Conservation (phyloP, 2,888 invertebrate species). For the Xestia sexstrigata region DNA sequence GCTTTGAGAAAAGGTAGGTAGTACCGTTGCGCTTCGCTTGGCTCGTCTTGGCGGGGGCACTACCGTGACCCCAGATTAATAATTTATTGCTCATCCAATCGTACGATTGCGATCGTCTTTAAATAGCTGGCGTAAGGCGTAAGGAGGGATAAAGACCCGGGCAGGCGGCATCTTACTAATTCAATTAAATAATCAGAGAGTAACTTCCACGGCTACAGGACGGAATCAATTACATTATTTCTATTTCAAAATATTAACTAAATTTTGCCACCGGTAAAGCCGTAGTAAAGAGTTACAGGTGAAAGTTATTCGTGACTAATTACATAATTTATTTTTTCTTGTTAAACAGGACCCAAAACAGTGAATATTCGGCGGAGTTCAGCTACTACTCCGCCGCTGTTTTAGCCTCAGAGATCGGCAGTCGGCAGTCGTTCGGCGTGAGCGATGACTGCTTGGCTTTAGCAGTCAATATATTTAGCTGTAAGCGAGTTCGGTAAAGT, state of each 20-base stretch:
- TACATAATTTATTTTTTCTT: not conserved
- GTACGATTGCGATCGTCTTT: not conserved
- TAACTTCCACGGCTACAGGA: constrained; percentile 3
- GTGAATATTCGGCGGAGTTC: not conserved
- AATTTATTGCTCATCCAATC: not conserved
- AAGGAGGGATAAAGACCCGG: not conserved
- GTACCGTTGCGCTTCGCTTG: too few relatives aligned
- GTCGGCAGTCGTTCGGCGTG: too few relatives aligned
- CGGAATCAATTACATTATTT: constrained; percentile 17
- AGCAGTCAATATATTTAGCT: constrained; percentile 3
- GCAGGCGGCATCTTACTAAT: constrained; percentile 3
- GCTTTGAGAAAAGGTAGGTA: too few relatives aligned
- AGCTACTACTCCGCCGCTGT: not conserved
- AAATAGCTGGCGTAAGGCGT: not conserved
- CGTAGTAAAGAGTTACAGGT: not conserved
- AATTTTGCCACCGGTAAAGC: not conserved
- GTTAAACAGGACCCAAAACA: not conserved
- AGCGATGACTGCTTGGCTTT: constrained; percentile 10
- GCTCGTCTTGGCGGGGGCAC: too few relatives aligned
- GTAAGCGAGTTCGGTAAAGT: constrained; percentile 3
- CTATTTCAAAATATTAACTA: constrained; percentile 3
- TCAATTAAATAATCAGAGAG: constrained; percentile 24
- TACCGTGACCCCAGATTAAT: too few relatives aligned
- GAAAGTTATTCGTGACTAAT: constrained; percentile 6
- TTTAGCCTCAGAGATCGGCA: not conserved